Base-by-base conservation (phyloP, 2,113 vertebrate genomes). In the Pheucticus melanocephalus region DNA sequence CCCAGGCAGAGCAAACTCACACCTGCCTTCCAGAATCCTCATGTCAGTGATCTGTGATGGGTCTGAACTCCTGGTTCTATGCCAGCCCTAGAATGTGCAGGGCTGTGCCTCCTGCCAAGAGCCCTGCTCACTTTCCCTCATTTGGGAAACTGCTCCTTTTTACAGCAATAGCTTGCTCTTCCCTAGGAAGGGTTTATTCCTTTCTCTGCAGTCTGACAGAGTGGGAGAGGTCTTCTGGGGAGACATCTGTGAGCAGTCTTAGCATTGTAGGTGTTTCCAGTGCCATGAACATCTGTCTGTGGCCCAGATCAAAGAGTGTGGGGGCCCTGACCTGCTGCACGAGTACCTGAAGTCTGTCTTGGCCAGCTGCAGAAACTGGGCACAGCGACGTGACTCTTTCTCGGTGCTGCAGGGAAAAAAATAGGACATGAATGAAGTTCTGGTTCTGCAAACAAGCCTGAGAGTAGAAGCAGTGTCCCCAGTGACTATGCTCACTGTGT, bases 361-460 rank as follows among this genome's bases (percentile, higher is more conserved):
- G 56, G 37, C 35, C 80, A 77, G 59, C 54, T 82, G 51, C 48
- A 85, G 54, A 39, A 90, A 79, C 2, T 60, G 31, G 69, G 48
- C 51, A 68, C 57, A 50, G 75, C 2, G 0, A 95, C 7, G 44
- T 91, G 93, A 93, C 79, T 75, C 28, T 82, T 78, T 37, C 82
- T 92, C 66, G 73, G 91, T 50, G 50, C 76, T 65, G 5, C 30
- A 90, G 59, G 37, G 75, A 88, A 93, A 95, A 94, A 97, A 97
- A 84, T 53, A 93, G 71, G 79, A 73, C 53, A 47, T 33, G 73
- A 94, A 90, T 40, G 75, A 76, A 73, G 33, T 28, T 85, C 48
- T 93, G 73, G 71, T 81, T 93, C 66, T 89, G 80, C 90, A 91
- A 91, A 96, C 39, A 82, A 84, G 25, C 57, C 78, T 64, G 35